phyloP scores from a whole-genome alignment of 2,888 invertebrate species.

The Dasysyrphus albostriatus region DNA sequence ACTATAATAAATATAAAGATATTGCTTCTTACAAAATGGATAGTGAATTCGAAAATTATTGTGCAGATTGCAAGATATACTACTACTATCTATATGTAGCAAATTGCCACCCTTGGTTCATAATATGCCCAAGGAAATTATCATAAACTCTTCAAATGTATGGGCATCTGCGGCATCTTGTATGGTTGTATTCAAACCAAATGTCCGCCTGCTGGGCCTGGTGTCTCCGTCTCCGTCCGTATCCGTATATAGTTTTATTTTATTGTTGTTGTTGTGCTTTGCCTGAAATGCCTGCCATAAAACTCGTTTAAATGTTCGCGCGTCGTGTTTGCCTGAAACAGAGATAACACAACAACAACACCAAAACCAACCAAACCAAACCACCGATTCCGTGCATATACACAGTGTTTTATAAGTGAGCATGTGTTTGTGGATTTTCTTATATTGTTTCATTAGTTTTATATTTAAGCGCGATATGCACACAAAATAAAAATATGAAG shows the following conservation, averaged over 20 bases:
- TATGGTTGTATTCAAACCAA: not conserved
- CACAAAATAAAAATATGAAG: constrained; percentile 72
- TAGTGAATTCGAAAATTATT: not conserved
- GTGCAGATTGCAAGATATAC: not conserved
- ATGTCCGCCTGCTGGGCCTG: not conserved
- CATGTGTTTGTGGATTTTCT: constrained; percentile 66
- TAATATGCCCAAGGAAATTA: constrained; percentile 13
- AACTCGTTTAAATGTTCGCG: constrained; percentile 24
- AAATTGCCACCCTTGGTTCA: not conserved
- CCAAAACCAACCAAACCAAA: constrained; percentile 2
- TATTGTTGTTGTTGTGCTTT: constrained; percentile 6
- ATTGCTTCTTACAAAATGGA: too few species aligned
- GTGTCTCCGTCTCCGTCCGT: not conserved
- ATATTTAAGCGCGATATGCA: constrained; percentile 71
- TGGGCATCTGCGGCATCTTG: not conserved
- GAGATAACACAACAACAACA: constrained; percentile 21
- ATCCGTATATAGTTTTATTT: not conserved
- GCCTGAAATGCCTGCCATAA: constrained; percentile 20
- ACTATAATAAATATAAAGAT: too few species aligned
- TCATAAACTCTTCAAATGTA: constrained; percentile 12
- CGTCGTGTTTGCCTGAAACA: constrained; percentile 24
- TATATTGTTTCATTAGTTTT: constrained; percentile 73
- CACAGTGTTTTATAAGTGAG: not conserved
- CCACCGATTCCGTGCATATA: not conserved
- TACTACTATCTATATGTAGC: not conserved